phyloP scores from a whole-genome alignment of 2,113 vertebrate species.

The Engystomops pustulosus region DNA sequence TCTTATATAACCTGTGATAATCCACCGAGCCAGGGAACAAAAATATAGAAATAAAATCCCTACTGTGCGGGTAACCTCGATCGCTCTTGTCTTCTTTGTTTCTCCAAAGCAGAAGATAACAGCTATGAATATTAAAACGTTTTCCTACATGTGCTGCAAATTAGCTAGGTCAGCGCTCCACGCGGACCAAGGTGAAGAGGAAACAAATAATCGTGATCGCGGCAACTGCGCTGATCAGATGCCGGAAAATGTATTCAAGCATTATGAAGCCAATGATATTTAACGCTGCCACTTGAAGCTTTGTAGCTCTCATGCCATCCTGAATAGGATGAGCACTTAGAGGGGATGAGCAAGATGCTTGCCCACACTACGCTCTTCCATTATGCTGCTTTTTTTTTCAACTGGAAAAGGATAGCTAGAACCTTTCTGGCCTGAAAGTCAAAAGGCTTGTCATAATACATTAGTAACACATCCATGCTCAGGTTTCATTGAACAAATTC shows the following conservation, averaged over 20 bases:
- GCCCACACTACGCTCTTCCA: conserved; percentile 74
- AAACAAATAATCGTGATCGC: conserved; percentile 69
- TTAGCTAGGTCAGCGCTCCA: conserved; percentile 72
- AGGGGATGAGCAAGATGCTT: conserved; percentile 67
- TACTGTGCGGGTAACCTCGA: conserved; percentile 12
- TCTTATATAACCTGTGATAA: neutral
- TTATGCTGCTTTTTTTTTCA: conserved; percentile 70
- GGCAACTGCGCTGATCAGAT: conserved; percentile 67
- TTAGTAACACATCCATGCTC: conserved; percentile 74
- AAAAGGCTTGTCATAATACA: conserved; percentile 77
- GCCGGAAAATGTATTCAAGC: conserved; percentile 76
- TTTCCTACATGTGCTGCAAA: conserved; percentile 37
- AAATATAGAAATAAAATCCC: neutral
- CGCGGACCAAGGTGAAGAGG: conserved; percentile 73
- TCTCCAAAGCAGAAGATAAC: conserved; percentile 29
- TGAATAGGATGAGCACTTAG: conserved; percentile 73
- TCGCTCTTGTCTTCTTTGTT: conserved; percentile 30
- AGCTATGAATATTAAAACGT: conserved; percentile 55
- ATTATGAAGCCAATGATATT: conserved; percentile 67
- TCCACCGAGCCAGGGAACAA: neutral
- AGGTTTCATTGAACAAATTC: conserved; percentile 66
- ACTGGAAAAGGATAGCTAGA: conserved; percentile 71
- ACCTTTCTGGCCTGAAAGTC: conserved; percentile 70
- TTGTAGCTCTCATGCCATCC: conserved; percentile 69
- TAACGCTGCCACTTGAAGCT: conserved; percentile 75